Conservation (phyloP, 2,888 invertebrate species). For the Spodoptera picta region DNA sequence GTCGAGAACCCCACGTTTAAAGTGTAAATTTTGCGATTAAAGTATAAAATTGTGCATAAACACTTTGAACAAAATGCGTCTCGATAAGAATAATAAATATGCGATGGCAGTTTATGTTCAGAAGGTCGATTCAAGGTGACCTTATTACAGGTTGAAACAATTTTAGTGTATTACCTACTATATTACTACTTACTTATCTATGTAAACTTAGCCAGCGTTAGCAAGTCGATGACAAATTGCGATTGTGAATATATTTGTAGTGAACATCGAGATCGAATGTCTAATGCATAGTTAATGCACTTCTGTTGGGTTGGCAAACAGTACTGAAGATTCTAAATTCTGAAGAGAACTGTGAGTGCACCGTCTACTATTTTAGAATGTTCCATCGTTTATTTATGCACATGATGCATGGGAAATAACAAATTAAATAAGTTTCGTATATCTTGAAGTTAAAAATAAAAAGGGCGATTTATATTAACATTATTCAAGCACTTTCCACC, state of each 20-base stretch:
- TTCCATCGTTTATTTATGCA: constrained; percentile 38
- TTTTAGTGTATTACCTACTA: constrained; percentile 35
- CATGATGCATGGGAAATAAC: constrained; percentile 15
- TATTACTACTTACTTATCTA: constrained; percentile 31
- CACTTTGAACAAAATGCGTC: constrained; percentile 72
- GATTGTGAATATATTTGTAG: constrained; percentile 58
- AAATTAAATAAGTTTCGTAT: constrained; percentile 42
- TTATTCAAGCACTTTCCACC: constrained; percentile 72
- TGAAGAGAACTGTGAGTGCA: constrained; percentile 45
- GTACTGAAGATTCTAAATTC: constrained; percentile 51
- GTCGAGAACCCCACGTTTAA: constrained; percentile 82
- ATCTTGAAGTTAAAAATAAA: constrained; percentile 51
- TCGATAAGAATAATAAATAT: constrained; percentile 78
- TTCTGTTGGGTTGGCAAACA: constrained; percentile 56
- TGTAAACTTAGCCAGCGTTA: constrained; percentile 17
- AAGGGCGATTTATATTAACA: constrained; percentile 67
- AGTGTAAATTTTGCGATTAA: constrained; percentile 87
- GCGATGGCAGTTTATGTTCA: constrained; percentile 60
- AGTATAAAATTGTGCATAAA: constrained; percentile 83
- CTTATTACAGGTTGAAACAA: constrained; percentile 59
- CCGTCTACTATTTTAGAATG: constrained; percentile 49
- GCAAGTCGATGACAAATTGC: constrained; percentile 50
- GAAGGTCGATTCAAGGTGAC: constrained; percentile 77
- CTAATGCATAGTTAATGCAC: constrained; percentile 62
- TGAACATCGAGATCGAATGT: constrained; percentile 59